Conservation (phyloP, 2,888 invertebrate genomes). For the Monochamus alternatus region DNA sequence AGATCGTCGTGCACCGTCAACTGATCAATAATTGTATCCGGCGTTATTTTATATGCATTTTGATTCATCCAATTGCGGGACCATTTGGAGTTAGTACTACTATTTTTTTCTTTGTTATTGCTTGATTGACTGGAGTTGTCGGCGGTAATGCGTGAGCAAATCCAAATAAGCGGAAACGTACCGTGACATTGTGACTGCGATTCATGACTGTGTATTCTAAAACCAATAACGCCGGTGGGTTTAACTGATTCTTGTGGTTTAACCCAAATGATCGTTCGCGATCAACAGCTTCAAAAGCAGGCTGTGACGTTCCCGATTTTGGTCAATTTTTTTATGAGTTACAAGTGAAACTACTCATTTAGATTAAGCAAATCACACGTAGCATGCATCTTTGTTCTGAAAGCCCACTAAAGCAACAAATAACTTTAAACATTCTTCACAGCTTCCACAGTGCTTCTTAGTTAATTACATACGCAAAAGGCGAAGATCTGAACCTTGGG, state of each 20-base stretch:
- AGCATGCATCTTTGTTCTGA: too few species aligned
- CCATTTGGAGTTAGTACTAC: background rate
- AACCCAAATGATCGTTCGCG: slow-evolving; percentile 2
- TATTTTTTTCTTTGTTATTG: background rate
- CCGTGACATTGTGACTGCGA: background rate
- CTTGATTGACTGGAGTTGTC: background rate
- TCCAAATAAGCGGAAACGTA: background rate
- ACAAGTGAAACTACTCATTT: too few species aligned
- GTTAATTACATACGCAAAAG: too few species aligned
- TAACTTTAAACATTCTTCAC: too few species aligned
- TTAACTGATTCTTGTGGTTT: slow-evolving; percentile 3
- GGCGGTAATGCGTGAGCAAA: slow-evolving; percentile 7
- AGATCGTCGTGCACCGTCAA: slow-evolving; percentile 11
- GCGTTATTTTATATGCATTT: slow-evolving; percentile 10
- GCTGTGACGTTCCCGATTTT: background rate
- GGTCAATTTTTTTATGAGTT: background rate
- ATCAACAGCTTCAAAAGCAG: background rate
- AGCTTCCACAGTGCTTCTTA: too few species aligned
- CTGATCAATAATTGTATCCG: slow-evolving; percentile 20
- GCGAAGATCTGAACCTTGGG: too few species aligned
- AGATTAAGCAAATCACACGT: too few species aligned
- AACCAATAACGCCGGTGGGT: background rate
- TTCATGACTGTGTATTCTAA: background rate
- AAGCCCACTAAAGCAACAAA: too few species aligned
- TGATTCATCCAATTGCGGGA: slow-evolving; percentile 2